A percentile compares a stretch with the other conserved stretches of the same genome.
Evolutionary conservation across 2,888 invertebrate genomes (phyloP).

Genomic region (Phyllotreta cruciferae): DNA sequence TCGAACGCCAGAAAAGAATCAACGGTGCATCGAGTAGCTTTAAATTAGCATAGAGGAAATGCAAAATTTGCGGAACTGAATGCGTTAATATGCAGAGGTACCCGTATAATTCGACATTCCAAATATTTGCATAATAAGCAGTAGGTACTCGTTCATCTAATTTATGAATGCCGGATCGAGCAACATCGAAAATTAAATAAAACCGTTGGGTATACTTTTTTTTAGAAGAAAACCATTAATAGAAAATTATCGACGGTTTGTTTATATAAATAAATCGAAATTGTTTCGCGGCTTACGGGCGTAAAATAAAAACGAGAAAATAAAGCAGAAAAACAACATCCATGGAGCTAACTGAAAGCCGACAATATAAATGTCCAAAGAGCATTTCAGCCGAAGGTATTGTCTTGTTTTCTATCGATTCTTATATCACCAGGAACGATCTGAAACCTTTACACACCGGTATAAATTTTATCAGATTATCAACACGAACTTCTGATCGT

Average conservation of each 20-base stretch:
- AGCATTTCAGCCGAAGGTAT: constrained; percentile 41
- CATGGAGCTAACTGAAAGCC: constrained; percentile 35
- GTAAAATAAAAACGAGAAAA: too few species aligned
- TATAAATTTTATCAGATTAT: constrained; percentile 44
- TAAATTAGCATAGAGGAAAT: constrained; percentile 46
- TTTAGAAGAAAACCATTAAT: too few species aligned
- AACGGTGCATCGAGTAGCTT: not conserved
- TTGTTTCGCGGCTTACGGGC: too few species aligned
- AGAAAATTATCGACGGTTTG: too few species aligned
- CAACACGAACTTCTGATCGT: constrained; percentile 43
- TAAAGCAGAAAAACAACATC: too few species aligned
- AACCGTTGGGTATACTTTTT: too few species aligned
- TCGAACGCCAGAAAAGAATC: not conserved
- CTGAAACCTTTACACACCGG: constrained; percentile 41
- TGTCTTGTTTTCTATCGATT: constrained; percentile 42
- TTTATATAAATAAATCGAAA: too few species aligned
- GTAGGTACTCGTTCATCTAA: constrained; percentile 8
- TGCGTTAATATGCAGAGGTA: constrained; percentile 38
- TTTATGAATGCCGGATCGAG: too few species aligned
- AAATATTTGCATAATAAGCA: constrained; percentile 38
- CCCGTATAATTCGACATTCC: constrained; percentile 42
- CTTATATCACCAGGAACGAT: constrained; percentile 42
- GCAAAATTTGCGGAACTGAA: constrained; percentile 47
- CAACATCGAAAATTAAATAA: too few species aligned
- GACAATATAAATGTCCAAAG: constrained; percentile 39